Conservation (phyloP, 2,113 vertebrate genomes). For the Perccottus glenii region DNA sequence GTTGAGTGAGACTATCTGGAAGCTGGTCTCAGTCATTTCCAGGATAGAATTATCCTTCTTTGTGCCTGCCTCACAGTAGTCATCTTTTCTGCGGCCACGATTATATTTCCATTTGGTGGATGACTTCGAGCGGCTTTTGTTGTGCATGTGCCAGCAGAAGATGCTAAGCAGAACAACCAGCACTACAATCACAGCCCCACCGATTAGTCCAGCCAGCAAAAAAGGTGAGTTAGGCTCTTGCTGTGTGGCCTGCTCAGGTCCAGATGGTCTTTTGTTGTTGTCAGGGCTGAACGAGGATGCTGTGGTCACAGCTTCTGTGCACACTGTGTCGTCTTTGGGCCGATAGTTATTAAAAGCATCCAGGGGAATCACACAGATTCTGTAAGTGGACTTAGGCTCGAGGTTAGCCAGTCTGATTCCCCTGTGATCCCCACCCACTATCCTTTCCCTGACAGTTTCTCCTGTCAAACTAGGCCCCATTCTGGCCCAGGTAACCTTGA, state of each 20-base stretch:
- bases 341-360: conserved; percentile 88
- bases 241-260: conserved; percentile 87
- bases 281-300: conserved; percentile 80
- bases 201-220: conserved; percentile 89
- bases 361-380: conserved; percentile 90
- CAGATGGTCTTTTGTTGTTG: conserved; percentile 84
- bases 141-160: conserved; percentile 96
- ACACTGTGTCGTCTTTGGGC: conserved; percentile 85
- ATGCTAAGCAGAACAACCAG: conserved; percentile 87
- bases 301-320: conserved; percentile 87
- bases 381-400: conserved; percentile 88
- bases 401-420: conserved; percentile 85
- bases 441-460: conserved; percentile 87
- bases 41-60: conserved; percentile 97
- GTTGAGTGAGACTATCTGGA: conserved; percentile 97
- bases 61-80: conserved; percentile 93
- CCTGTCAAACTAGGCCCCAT: conserved; percentile 89
- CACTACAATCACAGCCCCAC: conserved; percentile 88
- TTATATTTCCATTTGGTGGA: conserved; percentile 96
- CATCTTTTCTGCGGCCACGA: conserved; percentile 92
- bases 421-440: conserved; percentile 86
- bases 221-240: conserved; percentile 87
- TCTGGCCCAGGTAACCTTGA: conserved; percentile 92
- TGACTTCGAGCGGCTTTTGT: conserved; percentile 82
- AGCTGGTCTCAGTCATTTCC: conserved; percentile 97